These are phyloP conservation scores for Fissipunctia ypsillon DNA, from an alignment of 2,888 invertebrate genomes.

Conservation along the genomic window DNA sequence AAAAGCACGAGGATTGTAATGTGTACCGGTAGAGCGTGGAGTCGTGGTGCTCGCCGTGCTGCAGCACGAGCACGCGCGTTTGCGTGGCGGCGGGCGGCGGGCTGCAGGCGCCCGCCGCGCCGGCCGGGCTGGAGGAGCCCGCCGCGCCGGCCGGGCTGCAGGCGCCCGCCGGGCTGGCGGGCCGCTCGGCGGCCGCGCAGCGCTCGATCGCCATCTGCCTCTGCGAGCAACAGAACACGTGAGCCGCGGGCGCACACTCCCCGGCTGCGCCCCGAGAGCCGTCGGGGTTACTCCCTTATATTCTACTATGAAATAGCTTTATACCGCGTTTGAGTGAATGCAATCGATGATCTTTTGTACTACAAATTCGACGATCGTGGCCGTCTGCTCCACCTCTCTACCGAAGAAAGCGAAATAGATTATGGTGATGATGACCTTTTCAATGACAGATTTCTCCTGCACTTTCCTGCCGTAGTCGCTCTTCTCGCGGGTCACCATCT, in stretches of 20 bases:
- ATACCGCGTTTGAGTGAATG: constrained; percentile 47
- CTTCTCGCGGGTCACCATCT: constrained; percentile 78
- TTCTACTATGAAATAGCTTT: constrained; percentile 22
- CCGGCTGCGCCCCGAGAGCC: not conserved
- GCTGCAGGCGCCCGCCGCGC: constrained; percentile 36
- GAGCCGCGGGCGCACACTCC: not conserved
- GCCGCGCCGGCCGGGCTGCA: constrained; percentile 29
- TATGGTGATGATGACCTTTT: constrained; percentile 75
- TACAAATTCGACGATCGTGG: constrained; percentile 38
- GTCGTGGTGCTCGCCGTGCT: constrained; percentile 94
- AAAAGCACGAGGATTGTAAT: too few relatives aligned
- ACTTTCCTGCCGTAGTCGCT: constrained; percentile 79
- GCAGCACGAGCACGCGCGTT: constrained; percentile 92
- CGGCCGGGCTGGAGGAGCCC: constrained; percentile 42
- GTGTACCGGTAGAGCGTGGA: constrained; percentile 92
- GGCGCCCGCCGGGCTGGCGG: constrained; percentile 46
- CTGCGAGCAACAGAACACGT: constrained; percentile 69
- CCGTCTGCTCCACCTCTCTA: constrained; percentile 53
- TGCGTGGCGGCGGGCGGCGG: constrained; percentile 66
- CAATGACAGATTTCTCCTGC: constrained; percentile 78
- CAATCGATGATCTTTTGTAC: constrained; percentile 33
- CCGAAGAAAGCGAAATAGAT: constrained; percentile 45
- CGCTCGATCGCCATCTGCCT: constrained; percentile 85
- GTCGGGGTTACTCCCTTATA: not conserved
- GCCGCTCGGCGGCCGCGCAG: constrained; percentile 55